Conservation (phyloP, 92 coral and sea anemone species). For the Virgularia gustaviana region DNA sequence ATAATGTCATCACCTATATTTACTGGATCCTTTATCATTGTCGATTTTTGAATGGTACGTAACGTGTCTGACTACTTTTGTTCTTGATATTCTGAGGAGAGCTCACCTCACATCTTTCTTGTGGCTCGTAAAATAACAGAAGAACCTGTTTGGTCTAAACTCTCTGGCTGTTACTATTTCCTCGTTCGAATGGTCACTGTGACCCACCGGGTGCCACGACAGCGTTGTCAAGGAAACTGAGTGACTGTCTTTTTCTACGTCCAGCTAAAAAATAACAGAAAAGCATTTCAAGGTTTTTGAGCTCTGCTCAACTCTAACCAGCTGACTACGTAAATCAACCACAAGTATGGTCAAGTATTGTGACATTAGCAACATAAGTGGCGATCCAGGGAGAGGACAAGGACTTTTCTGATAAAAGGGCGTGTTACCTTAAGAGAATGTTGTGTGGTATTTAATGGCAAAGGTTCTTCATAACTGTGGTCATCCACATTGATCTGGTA, state of each 20-base stretch:
- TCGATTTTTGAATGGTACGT: conserved; percentile 10
- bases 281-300: neutral
- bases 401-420: too few relatives aligned
- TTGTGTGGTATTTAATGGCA: conserved; percentile 11
- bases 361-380: too few relatives aligned
- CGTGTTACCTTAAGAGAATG: conserved; percentile 32
- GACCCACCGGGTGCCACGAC: conserved; percentile 86
- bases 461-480: conserved; percentile 5
- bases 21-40: conserved; percentile 19
- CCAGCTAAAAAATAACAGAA: neutral
- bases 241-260: conserved; percentile 28
- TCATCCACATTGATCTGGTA: conserved; percentile 18
- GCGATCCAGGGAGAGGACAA: too few relatives aligned
- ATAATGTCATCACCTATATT: neutral
- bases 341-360: too few relatives aligned
- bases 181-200: conserved; percentile 67
- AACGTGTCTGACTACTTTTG: too few relatives aligned
- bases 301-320: neutral
- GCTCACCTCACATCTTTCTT: conserved; percentile 16
- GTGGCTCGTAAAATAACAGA: conserved; percentile 80
- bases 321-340: too few relatives aligned
- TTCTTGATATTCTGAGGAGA: too few relatives aligned
- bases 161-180: conserved; percentile 56
- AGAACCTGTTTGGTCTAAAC: conserved; percentile 67
- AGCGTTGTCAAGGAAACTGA: conserved; percentile 66